phyloP scores from a whole-genome alignment of 2,797 vertebrate genomes.

The Anguilla pacifica region DNA sequence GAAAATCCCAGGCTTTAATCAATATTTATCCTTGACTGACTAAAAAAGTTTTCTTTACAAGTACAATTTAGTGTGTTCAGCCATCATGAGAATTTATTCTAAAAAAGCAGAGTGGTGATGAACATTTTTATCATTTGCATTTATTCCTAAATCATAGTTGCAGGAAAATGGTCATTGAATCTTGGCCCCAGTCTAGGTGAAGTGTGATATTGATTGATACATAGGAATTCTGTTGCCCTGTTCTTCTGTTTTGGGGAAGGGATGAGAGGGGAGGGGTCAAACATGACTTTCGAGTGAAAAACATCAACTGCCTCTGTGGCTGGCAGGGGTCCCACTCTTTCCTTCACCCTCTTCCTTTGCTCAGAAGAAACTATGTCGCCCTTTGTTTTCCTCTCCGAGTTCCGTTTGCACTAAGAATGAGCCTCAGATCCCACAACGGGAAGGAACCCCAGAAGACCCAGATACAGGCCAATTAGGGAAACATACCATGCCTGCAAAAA shows the following conservation, averaged over 20 bases:
- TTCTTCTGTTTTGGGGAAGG: not conserved
- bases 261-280: not conserved
- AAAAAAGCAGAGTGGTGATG: not conserved
- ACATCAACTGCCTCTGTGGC: not conserved
- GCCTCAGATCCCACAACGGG: slow-evolving; percentile 12
- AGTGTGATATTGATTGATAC: not conserved
- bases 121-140: not conserved
- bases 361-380: slow-evolving; percentile 34
- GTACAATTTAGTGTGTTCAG: not conserved
- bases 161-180: not conserved
- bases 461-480: slow-evolving; percentile 19
- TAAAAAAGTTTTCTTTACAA: not conserved
- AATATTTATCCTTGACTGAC: not conserved
- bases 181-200: not conserved
- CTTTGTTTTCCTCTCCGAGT: slow-evolving; percentile 33
- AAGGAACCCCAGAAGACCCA: slow-evolving; percentile 13
- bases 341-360: slow-evolving; percentile 30
- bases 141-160: not conserved
- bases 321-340: slow-evolving; percentile 23
- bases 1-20: not conserved
- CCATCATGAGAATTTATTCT: not conserved
- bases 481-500: slow-evolving; percentile 20
- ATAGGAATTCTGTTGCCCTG: not conserved
- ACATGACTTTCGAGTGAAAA: slow-evolving; percentile 24
- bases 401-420: slow-evolving; percentile 11